Percentiles rank a stretch among this genome's conserved stretches.
Evolutionary conservation across 2,113 vertebrate genomes (phyloP).

Genomic region (Platysteira castanea): DNA sequence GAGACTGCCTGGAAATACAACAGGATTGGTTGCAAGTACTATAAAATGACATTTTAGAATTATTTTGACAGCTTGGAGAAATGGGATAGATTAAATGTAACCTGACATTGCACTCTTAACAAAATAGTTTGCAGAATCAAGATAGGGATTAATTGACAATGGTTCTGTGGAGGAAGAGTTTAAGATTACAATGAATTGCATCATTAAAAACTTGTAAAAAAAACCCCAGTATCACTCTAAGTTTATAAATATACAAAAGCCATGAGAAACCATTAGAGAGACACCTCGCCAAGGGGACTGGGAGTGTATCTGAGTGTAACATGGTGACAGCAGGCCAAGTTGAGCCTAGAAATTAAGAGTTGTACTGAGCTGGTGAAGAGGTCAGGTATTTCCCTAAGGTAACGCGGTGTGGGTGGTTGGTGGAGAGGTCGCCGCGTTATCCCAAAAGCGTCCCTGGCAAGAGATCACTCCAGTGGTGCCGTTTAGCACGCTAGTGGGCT

Average conservation of each 20-base stretch:
- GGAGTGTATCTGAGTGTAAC: background rate
- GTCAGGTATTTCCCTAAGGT: background rate
- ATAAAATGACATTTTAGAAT: background rate
- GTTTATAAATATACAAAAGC: background rate
- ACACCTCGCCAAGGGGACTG: background rate
- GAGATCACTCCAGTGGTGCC: too few species aligned
- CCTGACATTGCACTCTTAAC: background rate
- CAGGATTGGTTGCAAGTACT: background rate
- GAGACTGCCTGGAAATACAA: background rate
- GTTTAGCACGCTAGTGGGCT: too few species aligned
- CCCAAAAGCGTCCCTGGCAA: too few species aligned
- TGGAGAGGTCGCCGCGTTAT: too few species aligned
- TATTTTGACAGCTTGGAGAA: background rate
- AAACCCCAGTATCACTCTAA: background rate
- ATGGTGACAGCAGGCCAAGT: accelerated
- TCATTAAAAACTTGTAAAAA: background rate
- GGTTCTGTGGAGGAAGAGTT: background rate
- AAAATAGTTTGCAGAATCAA: background rate
- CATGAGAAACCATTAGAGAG: background rate
- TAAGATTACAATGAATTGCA: background rate
- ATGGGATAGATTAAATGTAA: background rate
- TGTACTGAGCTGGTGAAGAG: background rate
- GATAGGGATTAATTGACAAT: background rate
- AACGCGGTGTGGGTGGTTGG: too few species aligned
- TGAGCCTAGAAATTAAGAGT: background rate